Conservation (phyloP, 2,888 invertebrate species). For the Ochropleura leucogaster region DNA sequence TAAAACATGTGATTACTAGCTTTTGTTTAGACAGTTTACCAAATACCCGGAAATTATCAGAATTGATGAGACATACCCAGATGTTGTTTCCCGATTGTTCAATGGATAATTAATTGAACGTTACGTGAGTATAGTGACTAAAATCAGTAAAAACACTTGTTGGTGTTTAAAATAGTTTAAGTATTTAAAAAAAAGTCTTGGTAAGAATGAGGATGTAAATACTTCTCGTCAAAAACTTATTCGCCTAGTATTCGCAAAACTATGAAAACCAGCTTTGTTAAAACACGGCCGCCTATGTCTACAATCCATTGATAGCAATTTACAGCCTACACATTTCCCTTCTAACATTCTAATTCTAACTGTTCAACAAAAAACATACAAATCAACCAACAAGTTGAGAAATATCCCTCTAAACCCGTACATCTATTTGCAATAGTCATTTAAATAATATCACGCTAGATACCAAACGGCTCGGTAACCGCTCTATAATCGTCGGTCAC, state of each 20-base stretch:
- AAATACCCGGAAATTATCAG: conserved; percentile 37
- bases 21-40: conserved; percentile 19
- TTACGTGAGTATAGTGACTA: conserved; percentile 19
- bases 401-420: conserved; percentile 45
- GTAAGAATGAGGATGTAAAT: conserved; percentile 8
- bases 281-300: neutral
- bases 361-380: conserved; percentile 35
- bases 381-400: conserved; percentile 36
- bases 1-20: neutral
- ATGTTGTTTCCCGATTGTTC: conserved; percentile 30
- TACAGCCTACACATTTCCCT: conserved; percentile 23
- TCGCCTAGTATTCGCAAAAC: neutral
- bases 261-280: neutral
- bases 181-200: neutral
- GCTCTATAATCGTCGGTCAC: conserved; percentile 60
- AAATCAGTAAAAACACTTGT: conserved; percentile 25
- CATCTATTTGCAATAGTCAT: conserved; percentile 61
- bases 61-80: conserved; percentile 13
- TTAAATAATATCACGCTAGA: conserved; percentile 65
- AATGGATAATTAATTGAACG: conserved; percentile 24
- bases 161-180: conserved; percentile 21
- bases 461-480: conserved; percentile 54
- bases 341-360: conserved; percentile 30
- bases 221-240: neutral
- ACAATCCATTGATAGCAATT: conserved; percentile 1